phyloP scores from a whole-genome alignment of 1,140 invertebrate genomes.

The Rhyacophila brunnea region DNA sequence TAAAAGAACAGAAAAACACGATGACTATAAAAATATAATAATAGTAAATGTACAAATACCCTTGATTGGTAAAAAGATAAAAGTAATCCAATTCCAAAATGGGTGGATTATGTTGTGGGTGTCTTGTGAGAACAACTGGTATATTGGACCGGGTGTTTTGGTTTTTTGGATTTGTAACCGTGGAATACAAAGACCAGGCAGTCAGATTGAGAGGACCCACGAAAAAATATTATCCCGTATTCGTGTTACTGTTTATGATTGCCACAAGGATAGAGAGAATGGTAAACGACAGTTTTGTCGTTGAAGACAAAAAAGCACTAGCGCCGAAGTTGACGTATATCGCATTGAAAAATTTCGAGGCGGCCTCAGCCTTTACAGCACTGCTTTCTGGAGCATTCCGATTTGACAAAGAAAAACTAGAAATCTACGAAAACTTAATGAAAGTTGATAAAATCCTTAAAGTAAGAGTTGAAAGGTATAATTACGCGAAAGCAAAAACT shows the following conservation, averaged over 20 bases:
- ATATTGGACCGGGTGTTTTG: neutral
- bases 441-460: constrained; percentile 11
- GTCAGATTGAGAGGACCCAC: constrained; percentile 2
- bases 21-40: too few species aligned
- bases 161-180: constrained; percentile 8
- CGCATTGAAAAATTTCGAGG: constrained; percentile 2
- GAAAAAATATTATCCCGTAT: neutral
- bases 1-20: too few species aligned
- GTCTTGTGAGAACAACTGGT: too few species aligned
- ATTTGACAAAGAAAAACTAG: constrained; percentile 5
- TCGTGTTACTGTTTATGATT: constrained; percentile 2
- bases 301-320: neutral
- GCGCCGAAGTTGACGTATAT: neutral
- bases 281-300: neutral
- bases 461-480: neutral
- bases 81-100: too few species aligned
- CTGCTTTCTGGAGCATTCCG: constrained; percentile 4
- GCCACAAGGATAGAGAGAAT: constrained; percentile 12
- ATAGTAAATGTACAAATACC: too few species aligned
- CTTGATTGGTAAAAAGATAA: too few species aligned
- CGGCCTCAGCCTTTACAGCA: neutral
- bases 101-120: too few species aligned
- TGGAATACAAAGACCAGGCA: neutral
- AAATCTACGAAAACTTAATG: constrained; percentile 2
- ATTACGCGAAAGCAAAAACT: neutral